Evolutionary conservation across 2,797 vertebrate genomes (phyloP).

Genomic region (Propithecus perrieri): DNA sequence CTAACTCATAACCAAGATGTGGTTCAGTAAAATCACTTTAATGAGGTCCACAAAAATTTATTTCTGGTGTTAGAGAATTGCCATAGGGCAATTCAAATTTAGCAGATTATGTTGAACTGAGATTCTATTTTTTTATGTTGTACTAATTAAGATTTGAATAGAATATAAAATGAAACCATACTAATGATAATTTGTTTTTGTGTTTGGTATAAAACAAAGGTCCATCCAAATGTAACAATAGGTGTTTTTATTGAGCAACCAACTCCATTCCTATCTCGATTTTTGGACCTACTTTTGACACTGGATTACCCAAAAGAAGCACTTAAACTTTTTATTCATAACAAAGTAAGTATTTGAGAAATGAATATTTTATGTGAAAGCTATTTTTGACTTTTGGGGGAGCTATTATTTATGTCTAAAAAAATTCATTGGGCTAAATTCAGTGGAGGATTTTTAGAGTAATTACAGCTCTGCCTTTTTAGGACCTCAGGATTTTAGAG

Average conservation of each 20-base stretch:
- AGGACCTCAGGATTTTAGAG: neutral
- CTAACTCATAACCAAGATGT: neutral
- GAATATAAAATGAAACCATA: neutral
- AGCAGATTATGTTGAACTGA: neutral
- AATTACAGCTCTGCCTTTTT: neutral
- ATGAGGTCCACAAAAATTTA: neutral
- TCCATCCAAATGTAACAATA: conserved; percentile 92
- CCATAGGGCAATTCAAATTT: neutral
- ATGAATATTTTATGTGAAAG: neutral
- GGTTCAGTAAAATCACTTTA: neutral
- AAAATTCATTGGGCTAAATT: neutral
- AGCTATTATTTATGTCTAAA: neutral
- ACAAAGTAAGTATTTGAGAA: conserved; percentile 91
- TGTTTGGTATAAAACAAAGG: conserved; percentile 86
- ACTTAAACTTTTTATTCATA: conserved; percentile 95
- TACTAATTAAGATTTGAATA: neutral
- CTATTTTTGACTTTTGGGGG: neutral
- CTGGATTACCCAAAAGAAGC: conserved; percentile 95
- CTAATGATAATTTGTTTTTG: conserved; percentile 42
- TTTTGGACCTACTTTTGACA: conserved; percentile 91
- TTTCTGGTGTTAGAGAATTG: neutral
- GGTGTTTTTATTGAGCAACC: conserved; percentile 98
- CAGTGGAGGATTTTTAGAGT: neutral
- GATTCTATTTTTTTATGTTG: neutral
- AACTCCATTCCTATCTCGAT: conserved; percentile 95